Percentiles rank a stretch among this genome's conserved stretches.
Conservation (phyloP, 2,888 invertebrate genomes). For the Andrena haemorrhoa region DNA sequence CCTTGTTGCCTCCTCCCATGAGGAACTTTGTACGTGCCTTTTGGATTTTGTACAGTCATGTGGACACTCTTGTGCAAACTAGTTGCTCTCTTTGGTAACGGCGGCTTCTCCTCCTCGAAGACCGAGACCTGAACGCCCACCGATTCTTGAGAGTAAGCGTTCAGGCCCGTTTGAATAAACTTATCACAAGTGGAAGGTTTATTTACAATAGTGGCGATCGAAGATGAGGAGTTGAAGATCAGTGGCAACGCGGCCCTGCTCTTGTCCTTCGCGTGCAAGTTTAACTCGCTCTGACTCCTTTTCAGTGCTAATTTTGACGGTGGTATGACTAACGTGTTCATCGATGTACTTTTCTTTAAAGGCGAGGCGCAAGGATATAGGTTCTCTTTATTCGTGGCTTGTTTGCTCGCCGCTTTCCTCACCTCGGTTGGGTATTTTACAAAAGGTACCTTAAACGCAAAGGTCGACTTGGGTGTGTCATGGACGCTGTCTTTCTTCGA, state of each 20-base stretch:
- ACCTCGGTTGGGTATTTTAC: slow-evolving; percentile 63
- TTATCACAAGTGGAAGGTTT: slow-evolving; percentile 82
- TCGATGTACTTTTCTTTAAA: slow-evolving; percentile 82
- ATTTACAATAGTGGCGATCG: slow-evolving; percentile 83
- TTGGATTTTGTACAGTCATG: slow-evolving; percentile 78
- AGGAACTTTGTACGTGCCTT: slow-evolving; percentile 75
- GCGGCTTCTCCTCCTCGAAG: slow-evolving; percentile 78
- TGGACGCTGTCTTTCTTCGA: slow-evolving; percentile 35
- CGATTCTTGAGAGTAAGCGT: slow-evolving; percentile 77
- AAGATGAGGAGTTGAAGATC: slow-evolving; percentile 83
- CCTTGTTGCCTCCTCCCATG: slow-evolving; percentile 51
- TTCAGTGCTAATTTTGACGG: slow-evolving; percentile 72
- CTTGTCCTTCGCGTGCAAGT: slow-evolving; percentile 77
- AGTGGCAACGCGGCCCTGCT: slow-evolving; percentile 68
- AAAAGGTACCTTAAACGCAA: slow-evolving; percentile 65
- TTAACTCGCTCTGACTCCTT: slow-evolving; percentile 82
- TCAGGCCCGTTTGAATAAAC: slow-evolving; percentile 80
- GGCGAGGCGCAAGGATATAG: slow-evolving; percentile 52
- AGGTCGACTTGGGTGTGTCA: slow-evolving; percentile 65
- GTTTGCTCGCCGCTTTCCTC: slow-evolving; percentile 42
- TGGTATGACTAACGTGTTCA: slow-evolving; percentile 78
- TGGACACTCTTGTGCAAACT: slow-evolving; percentile 76
- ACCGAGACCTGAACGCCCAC: slow-evolving; percentile 82
- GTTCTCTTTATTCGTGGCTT: slow-evolving; percentile 41
- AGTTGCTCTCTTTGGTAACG: slow-evolving; percentile 77